Base-by-base conservation (phyloP, 2,888 invertebrate genomes). In the Gibbula magus region DNA sequence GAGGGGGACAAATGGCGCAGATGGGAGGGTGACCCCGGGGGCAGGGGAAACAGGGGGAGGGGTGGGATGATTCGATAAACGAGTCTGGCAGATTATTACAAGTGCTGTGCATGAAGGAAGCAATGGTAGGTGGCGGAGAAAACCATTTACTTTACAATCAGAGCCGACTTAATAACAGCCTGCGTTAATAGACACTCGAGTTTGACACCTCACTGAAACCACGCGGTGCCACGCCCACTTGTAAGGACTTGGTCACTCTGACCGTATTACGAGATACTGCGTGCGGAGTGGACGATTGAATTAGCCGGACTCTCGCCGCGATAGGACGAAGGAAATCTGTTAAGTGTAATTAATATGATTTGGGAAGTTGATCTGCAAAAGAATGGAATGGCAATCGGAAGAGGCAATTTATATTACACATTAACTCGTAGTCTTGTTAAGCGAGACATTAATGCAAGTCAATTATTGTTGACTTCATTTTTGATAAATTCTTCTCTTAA, bases 61-160 rank as follows among this genome's bases (percentile, higher is more conserved):
- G 22, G 13, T n/a, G 16, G 39, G 18, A 20, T 56, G 70, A 35
- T 16, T 70, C 35, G 70, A 70, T 70, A 70, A 70, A 70, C 39
- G 70, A 70, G 35, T 18, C 39, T 32, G 70, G 32, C 35, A 70
- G 20, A 35, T 70, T 35, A 70, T 16, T 39, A 35, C 70, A 35
- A 70, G 4, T 39, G 35, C 35, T 32, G 35, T 2, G 39, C 35
- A 70, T 35, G 35, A 25, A 39, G 35, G 39, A 70, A 70, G 16
- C 32, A 70, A 70, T 70, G 35, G 35, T 20, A 32, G 39, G 20
- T 35, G 70, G 2, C 20, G 16, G 29, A 35, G 70, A 35, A 70
- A 70, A 70, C 35, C 35, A 70, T 70, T 70, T 70, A 70, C 70
- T 70, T 70, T 70, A 35, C 70, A 70, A 70, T 70, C 70, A 70